Percentiles rank a stretch among this genome's conserved stretches.
Conservation (phyloP, 2,797 vertebrate genomes). For the Alca torda region DNA sequence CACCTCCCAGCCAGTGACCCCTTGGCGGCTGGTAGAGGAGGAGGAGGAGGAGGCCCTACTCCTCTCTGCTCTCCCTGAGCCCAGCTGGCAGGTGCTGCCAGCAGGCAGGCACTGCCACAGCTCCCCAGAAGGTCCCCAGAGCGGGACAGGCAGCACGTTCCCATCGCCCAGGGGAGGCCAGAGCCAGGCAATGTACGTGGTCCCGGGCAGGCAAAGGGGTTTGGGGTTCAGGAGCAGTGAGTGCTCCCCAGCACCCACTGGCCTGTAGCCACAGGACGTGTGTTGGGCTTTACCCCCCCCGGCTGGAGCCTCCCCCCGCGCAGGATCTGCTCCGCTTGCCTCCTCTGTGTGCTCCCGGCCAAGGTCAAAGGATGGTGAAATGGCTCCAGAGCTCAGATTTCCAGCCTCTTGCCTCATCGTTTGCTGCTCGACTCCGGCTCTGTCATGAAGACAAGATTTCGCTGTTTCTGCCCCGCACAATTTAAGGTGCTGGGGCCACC, state of each 20-base stretch:
- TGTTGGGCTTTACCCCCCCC: accelerated
- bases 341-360: neutral
- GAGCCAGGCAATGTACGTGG: neutral
- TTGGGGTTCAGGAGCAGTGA: accelerated
- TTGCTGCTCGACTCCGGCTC: neutral
- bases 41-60: neutral
- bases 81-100: accelerated
- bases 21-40: neutral
- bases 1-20: neutral
- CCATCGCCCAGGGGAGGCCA: accelerated
- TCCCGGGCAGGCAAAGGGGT: accelerated
- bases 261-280: accelerated
- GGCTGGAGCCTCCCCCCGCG: accelerated
- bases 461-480: accelerated
- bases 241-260: neutral
- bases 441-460: neutral
- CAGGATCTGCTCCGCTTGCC: neutral
- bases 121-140: neutral
- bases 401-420: constrained; percentile 18
- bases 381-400: constrained; percentile 18
- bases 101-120: neutral
- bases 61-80: neutral
- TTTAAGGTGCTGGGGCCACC: neutral
- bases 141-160: accelerated
- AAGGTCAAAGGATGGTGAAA: constrained; percentile 18